phyloP scores from a whole-genome alignment of 2,888 invertebrate species.

The Melieria omissa region DNA sequence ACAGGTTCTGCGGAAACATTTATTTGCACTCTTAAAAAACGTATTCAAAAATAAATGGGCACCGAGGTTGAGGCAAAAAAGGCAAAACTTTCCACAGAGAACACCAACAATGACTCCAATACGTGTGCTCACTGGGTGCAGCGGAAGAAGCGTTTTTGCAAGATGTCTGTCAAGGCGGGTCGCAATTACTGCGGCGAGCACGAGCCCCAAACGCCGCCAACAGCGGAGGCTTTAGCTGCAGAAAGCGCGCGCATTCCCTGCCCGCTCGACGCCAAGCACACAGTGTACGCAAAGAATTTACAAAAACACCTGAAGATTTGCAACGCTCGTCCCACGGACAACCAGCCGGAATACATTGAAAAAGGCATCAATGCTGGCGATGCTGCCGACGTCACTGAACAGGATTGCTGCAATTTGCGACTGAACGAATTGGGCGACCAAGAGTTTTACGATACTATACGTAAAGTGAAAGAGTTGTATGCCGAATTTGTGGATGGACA shows the following conservation, averaged over 20 bases:
- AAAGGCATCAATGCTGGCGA: conserved; percentile 58
- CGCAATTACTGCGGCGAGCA: conserved; percentile 81
- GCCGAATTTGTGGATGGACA: conserved; percentile 57
- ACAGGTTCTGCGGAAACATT: no score
- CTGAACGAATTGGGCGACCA: conserved; percentile 64
- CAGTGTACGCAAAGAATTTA: conserved; percentile 74
- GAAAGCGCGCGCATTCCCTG: conserved; percentile 72
- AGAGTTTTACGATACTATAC: conserved; percentile 65
- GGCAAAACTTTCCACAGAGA: background rate
- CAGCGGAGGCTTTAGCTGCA: conserved; percentile 38
- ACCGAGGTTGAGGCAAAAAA: conserved; percentile 22
- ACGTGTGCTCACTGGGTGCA: conserved; percentile 75
- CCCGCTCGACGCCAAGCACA: conserved; percentile 81
- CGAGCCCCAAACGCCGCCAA: conserved; percentile 59
- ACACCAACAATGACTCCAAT: background rate
- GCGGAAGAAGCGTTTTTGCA: conserved; percentile 79
- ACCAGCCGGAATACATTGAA: conserved; percentile 67
- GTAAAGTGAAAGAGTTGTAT: conserved; percentile 67
- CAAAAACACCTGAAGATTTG: conserved; percentile 78
- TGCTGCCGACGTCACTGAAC: conserved; percentile 31
- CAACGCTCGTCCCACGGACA: conserved; percentile 72
- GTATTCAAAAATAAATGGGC: conserved; percentile 1
- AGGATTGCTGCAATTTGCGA: conserved; percentile 49
- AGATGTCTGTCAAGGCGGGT: conserved; percentile 79
- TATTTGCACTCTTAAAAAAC: background rate